phyloP scores from a whole-genome alignment of 2,797 vertebrate genomes.

The Poecilia gillii region DNA sequence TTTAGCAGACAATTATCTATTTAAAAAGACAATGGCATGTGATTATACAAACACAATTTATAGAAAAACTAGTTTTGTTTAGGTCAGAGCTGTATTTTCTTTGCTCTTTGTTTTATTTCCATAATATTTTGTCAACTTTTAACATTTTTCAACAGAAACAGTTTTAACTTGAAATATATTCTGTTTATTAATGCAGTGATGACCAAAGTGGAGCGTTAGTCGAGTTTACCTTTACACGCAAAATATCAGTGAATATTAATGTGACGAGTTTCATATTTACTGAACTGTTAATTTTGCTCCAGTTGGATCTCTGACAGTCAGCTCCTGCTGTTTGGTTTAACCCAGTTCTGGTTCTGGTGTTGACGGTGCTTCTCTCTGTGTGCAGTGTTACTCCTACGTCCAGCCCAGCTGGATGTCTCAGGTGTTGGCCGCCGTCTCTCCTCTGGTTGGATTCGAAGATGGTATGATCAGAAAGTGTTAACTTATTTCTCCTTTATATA shows the following conservation, averaged over 20 bases:
- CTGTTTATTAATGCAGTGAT: background rate
- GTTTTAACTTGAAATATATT: background rate
- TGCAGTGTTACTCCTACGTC: slow-evolving; percentile 40
- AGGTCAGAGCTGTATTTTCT: too few species aligned
- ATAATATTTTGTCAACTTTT: too few species aligned
- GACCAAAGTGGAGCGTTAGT: too few species aligned
- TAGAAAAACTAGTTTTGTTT: too few species aligned
- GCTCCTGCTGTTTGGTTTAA: background rate
- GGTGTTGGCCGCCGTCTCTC: slow-evolving; percentile 51
- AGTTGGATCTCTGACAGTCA: background rate
- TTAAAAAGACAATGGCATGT: too few species aligned
- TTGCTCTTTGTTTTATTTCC: too few species aligned
- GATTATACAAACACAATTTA: too few species aligned
- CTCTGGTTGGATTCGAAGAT: slow-evolving; percentile 32
- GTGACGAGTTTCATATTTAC: background rate
- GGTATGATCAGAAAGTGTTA: slow-evolving; percentile 21
- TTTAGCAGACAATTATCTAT: too few species aligned
- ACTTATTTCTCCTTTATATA: background rate
- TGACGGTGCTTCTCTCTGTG: slow-evolving; percentile 7
- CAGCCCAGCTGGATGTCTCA: slow-evolving; percentile 59
- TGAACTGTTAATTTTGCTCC: background rate
- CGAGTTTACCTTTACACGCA: background rate
- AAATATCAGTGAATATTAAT: background rate
- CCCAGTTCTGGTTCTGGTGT: background rate
- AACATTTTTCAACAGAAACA: background rate